Evolutionary conservation across 2,888 invertebrate species (phyloP).

Genomic region (Dryobotodes eremita): DNA sequence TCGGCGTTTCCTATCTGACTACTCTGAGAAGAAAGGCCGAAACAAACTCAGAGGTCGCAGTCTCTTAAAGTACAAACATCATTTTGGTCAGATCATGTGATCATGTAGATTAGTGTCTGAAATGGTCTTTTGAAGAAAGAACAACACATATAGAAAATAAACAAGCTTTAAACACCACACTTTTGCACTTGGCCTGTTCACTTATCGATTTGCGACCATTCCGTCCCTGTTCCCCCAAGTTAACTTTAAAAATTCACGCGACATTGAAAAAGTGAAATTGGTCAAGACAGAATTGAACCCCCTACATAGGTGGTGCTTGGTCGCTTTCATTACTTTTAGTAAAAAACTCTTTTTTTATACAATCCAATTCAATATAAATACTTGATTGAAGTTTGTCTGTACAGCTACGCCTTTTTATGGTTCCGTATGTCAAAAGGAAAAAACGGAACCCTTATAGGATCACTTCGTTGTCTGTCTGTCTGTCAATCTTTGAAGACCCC

Average conservation of each 20-base stretch:
- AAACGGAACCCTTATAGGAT: no score
- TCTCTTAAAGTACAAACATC: no score
- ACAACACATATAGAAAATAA: neutral
- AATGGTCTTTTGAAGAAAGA: no score
- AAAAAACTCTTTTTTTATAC: neutral
- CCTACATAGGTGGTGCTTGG: neutral
- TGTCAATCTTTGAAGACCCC: no score
- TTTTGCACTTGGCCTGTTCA: slow-evolving; percentile 17
- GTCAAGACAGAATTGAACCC: neutral
- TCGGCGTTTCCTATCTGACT: no score
- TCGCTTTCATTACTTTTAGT: neutral
- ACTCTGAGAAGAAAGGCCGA: no score
- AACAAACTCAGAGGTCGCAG: no score
- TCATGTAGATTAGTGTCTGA: no score
- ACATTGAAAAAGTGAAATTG: slow-evolving; percentile 36
- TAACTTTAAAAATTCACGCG: slow-evolving; percentile 35
- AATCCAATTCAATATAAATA: neutral
- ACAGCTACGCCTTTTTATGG: neutral
- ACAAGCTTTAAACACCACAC: neutral
- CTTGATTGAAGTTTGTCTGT: neutral
- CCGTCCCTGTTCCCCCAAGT: neutral
- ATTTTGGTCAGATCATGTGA: no score
- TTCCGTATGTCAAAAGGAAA: no score
- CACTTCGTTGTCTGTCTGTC: no score
- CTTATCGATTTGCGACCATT: slow-evolving; percentile 32